Evolutionary conservation across 2,797 vertebrate species (phyloP), one percentile per base, ranked within the genome.

Genomic region (Myotis pilosus): DNA sequence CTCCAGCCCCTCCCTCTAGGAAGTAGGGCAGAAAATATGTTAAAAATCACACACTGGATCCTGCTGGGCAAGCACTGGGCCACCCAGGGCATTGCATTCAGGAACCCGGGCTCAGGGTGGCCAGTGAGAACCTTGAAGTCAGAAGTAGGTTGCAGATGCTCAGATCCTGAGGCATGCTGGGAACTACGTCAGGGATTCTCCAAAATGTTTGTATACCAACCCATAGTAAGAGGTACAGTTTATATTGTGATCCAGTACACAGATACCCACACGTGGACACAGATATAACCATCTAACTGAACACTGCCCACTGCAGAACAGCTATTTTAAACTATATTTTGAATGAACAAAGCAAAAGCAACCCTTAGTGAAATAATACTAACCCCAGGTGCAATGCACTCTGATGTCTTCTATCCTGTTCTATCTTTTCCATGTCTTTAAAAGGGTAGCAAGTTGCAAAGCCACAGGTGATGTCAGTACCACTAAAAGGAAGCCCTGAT

Each of bases 301-400:
- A 68, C 4, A 23, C 81, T 62, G 28, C 4, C 44, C 36, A 8
- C 69, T 38, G 16, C 19, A 28, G 22, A 87, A 94, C 1, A 75
- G 33, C 36, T 80, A 16, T 76, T 88, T n/a, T 49, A 68, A 75
- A 38, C 20, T 49, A 25, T 57, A 33, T 76, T 23, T 19, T 78
- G 30, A 68, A 74, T 33, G 71, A 89, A 91, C 16, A 78, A 92
- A 94, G 57, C 36, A 71, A 72, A 76, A 66, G 5, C 75, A 94
- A 74, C 49, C 33, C 23, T 78, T 23, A 72, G 23, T 64, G 49
- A 94, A 79, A 44, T 15, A 72, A 47, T 62, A 36, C 36, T 62
- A 62, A 91, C 51, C 33, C 53, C 69, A 72, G 38, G 23, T 4
- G 2, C 13, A 23, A 6, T 13, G 36, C 7, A 76, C 64, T 79